phyloP scores from a whole-genome alignment of 1,140 invertebrate species.

The Apis dorsata region DNA sequence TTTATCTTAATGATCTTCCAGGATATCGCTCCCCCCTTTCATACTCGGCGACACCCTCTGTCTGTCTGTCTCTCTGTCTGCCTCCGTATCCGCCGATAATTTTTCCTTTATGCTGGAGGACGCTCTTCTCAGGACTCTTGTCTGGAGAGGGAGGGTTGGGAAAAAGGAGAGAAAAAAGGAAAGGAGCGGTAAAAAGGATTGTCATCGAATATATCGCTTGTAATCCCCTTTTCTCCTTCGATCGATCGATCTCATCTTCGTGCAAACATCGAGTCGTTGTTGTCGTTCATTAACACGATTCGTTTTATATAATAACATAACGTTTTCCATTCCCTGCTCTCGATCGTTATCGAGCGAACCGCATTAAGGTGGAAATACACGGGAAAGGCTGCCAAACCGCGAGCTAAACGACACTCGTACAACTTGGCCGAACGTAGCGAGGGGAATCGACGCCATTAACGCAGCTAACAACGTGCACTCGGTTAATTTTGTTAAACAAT shows the following conservation, averaged over 20 bases:
- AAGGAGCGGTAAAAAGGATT: conserved; percentile 16
- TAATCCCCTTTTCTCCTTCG: not conserved
- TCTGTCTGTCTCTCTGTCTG: too few species aligned
- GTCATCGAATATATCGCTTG: not conserved
- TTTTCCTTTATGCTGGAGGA: conserved; percentile 1
- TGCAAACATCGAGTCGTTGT: conserved; percentile 22
- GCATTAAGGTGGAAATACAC: not conserved
- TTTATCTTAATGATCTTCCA: conserved; percentile 44
- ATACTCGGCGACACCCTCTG: not conserved
- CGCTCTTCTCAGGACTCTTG: conserved; percentile 3
- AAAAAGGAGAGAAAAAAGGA: not conserved
- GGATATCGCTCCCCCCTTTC: not conserved
- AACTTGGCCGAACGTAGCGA: conserved; percentile 7
- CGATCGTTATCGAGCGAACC: conserved; percentile 9
- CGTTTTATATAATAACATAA: conserved; percentile 16
- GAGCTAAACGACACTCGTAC: conserved; percentile 30
- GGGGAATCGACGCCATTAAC: conserved; percentile 34
- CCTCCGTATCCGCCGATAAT: not conserved
- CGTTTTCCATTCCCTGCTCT: not conserved
- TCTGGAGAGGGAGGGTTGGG: not conserved
- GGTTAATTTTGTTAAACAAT: conserved; percentile 50
- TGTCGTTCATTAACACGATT: conserved; percentile 21
- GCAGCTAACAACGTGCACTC: conserved; percentile 25
- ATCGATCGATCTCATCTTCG: not conserved
- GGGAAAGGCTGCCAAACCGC: conserved; percentile 31